phyloP scores from a whole-genome alignment of 2,888 invertebrate genomes.

The Mythimna loreyi region DNA sequence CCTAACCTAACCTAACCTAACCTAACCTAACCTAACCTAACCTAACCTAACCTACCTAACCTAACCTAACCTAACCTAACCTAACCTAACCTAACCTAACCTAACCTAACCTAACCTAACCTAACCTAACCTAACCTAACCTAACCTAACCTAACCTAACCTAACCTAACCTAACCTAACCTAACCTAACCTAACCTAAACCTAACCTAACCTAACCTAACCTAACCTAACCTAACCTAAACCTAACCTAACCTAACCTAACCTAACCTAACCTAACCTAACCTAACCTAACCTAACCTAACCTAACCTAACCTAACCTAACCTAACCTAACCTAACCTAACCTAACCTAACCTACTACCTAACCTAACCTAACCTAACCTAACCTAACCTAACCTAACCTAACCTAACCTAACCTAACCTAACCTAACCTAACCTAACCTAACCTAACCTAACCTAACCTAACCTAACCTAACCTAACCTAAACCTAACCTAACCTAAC shows the following conservation, averaged over 20 bases:
- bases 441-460: slow-evolving; percentile 28
- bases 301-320: slow-evolving; percentile 43
- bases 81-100: slow-evolving; percentile 37
- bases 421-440: no score
- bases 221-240: slow-evolving; percentile 26
- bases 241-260: slow-evolving; percentile 41
- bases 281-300: slow-evolving; percentile 39
- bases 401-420: no score
- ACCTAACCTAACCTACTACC: slow-evolving; percentile 39
- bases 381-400: no score
- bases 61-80: slow-evolving; percentile 24
- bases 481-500: slow-evolving; percentile 37
- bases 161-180: background rate
- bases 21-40: slow-evolving; percentile 15
- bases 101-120: slow-evolving; percentile 32
- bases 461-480: slow-evolving; percentile 51
- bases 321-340: slow-evolving; percentile 40
- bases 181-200: slow-evolving; percentile 8
- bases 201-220: slow-evolving; percentile 37
- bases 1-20: slow-evolving; percentile 39
- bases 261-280: slow-evolving; percentile 47
- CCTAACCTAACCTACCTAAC: slow-evolving; percentile 28
- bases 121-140: slow-evolving; percentile 38
- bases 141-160: slow-evolving; percentile 7
- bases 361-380: slow-evolving; percentile 12